Evolutionary conservation across 1,140 invertebrate species (phyloP), one percentile per base, ranked within the genome.

Genomic region (Choristoneura fumiferana): DNA sequence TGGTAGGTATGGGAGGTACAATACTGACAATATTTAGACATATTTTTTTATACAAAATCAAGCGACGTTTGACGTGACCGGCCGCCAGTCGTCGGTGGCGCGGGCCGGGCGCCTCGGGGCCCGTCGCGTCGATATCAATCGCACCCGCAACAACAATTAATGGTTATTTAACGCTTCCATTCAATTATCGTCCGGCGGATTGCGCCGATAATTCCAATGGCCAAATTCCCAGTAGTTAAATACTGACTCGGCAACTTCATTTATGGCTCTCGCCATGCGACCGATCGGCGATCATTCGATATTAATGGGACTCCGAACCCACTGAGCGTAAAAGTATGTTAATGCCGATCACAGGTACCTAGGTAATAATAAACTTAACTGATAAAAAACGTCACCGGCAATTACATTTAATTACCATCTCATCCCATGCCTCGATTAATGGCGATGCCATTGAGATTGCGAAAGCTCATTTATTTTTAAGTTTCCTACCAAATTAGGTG

Each of bases 91-190:
- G n/a, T n/a, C 15, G 40, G 43, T 1, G 17, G 43, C 43, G 43
- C 17, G 10, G n/a, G n/a, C 9, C 18, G 43, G 15, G 40, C 40
- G 40, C 17, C 18, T 12, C n/a, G 43, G 18, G 43, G 12, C 22
- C 15, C 15, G 40, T 43, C 43, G 43, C 22, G 43, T 14, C 43
- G 43, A 33, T 76, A 76, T 77, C 71, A 78, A 77, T 74, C 64
- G 64, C 66, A 57, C 61, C 73, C 69, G 67, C 71, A 70, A 75
- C 78, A 78, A 72, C 75, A 77, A 77, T 82, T 79, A 84, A 84
- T 82, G 73, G 68, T 76, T 75, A 84, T 84, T 84, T 84, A 84
- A 87, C 76, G 78, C 65, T 78, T 70, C 76, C 69, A 76, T 84
- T 87, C 79, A 84, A 87, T 84, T 82, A 81, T 77, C 62, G 69